Base-by-base conservation (phyloP, 2,113 vertebrate species). In the Seriola quinqueradiata region DNA sequence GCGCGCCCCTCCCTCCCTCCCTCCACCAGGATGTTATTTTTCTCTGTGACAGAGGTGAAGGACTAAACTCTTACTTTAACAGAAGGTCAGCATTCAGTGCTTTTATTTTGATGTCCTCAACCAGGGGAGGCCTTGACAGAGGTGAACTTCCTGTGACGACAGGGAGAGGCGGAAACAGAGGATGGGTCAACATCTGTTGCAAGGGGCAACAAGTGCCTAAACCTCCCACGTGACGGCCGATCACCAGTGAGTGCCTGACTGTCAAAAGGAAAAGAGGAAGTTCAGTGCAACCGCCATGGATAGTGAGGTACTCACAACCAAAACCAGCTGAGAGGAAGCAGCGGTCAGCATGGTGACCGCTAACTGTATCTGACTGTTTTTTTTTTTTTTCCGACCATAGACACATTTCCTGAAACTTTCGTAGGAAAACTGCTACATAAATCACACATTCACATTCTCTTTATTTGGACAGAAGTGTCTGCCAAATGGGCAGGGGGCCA, bases 21-120 rank as follows among this genome's bases (percentile, higher is more conserved):
- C 28, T 28, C 28, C 28, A 28, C 10, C 81, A 84, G 84, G 86
- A 83, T 83, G 84, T 87, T 83, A 1, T 79, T 72, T 77, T 58
- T 67, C 25, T 55, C 23, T 19, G 19, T 70, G 68, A 54, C 68
- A 76, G 69, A 71, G 75, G 78, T 90, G 68, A 84, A 85, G 82
- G 77, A 40, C 85, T 10, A 11, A 75, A 59, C 66, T 87, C 63
- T 71, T 73, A 86, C 70, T 88, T 70, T 83, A 79, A 87, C 79
- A 79, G 57, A 12, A 69, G 63, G 70, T 89, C 74, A 59, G 2
- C 69, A 58, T 64, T 38, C n/a, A 44, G 0, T 55, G 58, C 75
- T 87, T 77, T 90, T 87, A 90, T 85, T 92, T 86, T 90, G 79
- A 82, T 7, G 7, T 83, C 61, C 40, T 65, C 4, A 63, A 59